phyloP scores from a whole-genome alignment of 2,113 vertebrate genomes.

The Myodes glareolus region DNA sequence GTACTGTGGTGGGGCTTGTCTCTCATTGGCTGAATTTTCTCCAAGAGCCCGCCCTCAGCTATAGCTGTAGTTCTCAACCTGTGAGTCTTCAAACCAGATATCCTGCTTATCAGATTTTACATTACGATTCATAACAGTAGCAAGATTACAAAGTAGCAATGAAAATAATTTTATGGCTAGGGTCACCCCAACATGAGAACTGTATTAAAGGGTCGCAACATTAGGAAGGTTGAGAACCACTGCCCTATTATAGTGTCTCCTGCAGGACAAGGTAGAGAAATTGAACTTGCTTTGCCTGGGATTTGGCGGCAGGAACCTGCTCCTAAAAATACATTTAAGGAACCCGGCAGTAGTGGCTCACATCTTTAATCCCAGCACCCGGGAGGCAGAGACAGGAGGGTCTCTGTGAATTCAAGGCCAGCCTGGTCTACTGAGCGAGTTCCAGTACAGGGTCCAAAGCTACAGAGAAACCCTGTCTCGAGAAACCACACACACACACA shows the following conservation, averaged over 20 bases:
- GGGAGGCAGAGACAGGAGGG: too few relatives aligned
- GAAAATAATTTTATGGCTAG: neutral
- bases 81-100: neutral
- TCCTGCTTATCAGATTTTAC: neutral
- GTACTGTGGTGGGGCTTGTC: neutral
- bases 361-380: too few relatives aligned
- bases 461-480: too few relatives aligned
- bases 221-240: neutral
- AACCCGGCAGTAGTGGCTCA: too few relatives aligned
- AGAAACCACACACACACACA: neutral
- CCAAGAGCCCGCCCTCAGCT: neutral
- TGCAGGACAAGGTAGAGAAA: neutral
- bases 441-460: too few relatives aligned
- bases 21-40: constrained; percentile 1
- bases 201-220: neutral
- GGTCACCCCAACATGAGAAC: neutral
- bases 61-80: neutral
- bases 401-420: too few relatives aligned
- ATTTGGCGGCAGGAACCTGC: neutral
- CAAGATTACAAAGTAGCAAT: neutral
- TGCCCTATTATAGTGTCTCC: neutral
- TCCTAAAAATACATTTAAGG: neutral
- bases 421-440: too few relatives aligned
- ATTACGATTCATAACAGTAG: neutral
- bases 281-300: neutral